Percentiles rank a stretch among this genome's conserved stretches.
These are phyloP conservation scores for Callyntrura sp. DNA, from an alignment of 2,888 invertebrate genomes.

Conservation along the genomic window DNA sequence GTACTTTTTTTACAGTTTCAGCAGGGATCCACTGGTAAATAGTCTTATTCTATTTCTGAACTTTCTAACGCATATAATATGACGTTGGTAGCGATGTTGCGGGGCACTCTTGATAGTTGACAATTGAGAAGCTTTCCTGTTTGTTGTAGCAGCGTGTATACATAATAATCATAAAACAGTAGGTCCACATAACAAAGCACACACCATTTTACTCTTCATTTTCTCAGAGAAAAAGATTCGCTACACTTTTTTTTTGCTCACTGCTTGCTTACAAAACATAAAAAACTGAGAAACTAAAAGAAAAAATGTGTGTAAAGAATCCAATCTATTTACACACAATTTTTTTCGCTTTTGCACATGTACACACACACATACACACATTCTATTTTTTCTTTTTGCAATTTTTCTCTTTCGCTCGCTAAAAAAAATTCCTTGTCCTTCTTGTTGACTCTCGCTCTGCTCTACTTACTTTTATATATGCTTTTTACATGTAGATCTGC, in stretches of 20 bases:
- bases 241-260: too few species aligned
- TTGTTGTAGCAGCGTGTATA: not conserved
- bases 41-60: not conserved
- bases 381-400: not conserved
- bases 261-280: too few species aligned
- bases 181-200: not conserved
- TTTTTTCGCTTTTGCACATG: not conserved
- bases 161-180: constrained; percentile 47
- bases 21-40: too few species aligned
- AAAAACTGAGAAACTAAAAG: not conserved
- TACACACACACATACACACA: too few species aligned
- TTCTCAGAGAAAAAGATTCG: not conserved
- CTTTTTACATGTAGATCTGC: too few species aligned
- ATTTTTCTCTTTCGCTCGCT: not conserved
- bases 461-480: constrained; percentile 32
- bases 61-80: not conserved
- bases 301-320: constrained; percentile 13
- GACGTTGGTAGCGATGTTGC: too few species aligned
- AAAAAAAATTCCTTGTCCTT: too few species aligned
- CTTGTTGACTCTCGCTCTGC: constrained; percentile 43
- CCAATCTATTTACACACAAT: constrained; percentile 35
- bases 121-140: not conserved
- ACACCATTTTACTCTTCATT: too few species aligned
- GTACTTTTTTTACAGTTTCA: constrained; percentile 1
- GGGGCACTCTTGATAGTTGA: constrained; percentile 13